These are phyloP conservation scores for Theodoxus fluviatilis DNA, from an alignment of 2,888 invertebrate species.

Conservation along the genomic window DNA sequence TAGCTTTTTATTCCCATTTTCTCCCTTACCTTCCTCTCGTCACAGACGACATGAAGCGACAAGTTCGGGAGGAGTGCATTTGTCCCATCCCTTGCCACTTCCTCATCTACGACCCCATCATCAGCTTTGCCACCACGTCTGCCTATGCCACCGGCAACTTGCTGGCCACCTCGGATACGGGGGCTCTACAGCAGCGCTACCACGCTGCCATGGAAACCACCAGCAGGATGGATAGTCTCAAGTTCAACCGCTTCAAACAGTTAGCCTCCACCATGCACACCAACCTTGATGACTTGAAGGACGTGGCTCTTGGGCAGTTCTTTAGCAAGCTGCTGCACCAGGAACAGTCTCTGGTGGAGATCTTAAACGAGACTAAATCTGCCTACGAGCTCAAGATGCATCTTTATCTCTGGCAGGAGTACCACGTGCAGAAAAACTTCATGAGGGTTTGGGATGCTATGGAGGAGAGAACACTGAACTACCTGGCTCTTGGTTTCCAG, in stretches of 20 bases:
- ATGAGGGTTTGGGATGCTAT: constrained; percentile 47
- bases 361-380: constrained; percentile 31
- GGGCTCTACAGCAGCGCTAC: constrained; percentile 32
- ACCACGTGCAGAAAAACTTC: constrained; percentile 46
- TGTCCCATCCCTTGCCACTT: constrained; percentile 53
- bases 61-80: constrained; percentile 35
- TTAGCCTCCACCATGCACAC: constrained; percentile 28
- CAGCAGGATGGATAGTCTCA: constrained; percentile 38
- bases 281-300: constrained; percentile 30
- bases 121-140: constrained; percentile 52
- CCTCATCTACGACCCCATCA: constrained; percentile 45
- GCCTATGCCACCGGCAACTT: constrained; percentile 41
- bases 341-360: constrained; percentile 23
- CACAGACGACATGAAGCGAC: constrained; percentile 27
- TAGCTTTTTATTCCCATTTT: background rate
- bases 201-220: constrained; percentile 40
- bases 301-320: constrained; percentile 32
- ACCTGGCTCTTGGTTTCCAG: constrained; percentile 41
- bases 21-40: background rate
- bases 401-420: constrained; percentile 44
- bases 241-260: constrained; percentile 31
- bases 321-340: constrained; percentile 33
- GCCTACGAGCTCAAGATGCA: constrained; percentile 37
- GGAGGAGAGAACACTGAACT: constrained; percentile 48
- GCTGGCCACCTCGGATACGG: constrained; percentile 33